A percentile compares a stretch with the other conserved stretches of the same genome.
phyloP scores from a whole-genome alignment of 2,888 invertebrate genomes.

The Tholera decimalis region DNA sequence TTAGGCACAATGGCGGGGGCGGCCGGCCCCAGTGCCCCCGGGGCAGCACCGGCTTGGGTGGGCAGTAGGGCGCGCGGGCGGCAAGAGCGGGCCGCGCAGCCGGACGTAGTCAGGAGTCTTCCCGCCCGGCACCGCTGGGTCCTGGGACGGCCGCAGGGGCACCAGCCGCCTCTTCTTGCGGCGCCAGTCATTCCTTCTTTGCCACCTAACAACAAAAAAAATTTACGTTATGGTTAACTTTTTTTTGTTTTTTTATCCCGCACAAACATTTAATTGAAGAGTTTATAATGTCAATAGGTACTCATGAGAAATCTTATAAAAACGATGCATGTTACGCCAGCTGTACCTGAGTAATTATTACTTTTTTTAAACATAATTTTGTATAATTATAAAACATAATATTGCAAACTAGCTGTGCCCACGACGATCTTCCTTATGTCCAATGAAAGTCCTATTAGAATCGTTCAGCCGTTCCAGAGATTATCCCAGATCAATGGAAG shows the following conservation, averaged over 20 bases:
- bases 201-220: constrained; percentile 12
- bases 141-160: constrained; percentile 70
- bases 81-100: constrained; percentile 72
- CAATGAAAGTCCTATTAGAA: no score
- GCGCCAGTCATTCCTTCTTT: constrained; percentile 13
- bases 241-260: no score
- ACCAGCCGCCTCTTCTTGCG: constrained; percentile 84
- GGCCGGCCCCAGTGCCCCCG: constrained; percentile 89
- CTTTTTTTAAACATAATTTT: no score
- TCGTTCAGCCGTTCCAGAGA: no score
- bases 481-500: no score
- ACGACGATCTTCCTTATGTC: no score
- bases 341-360: not conserved
- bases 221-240: not conserved
- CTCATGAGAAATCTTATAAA: no score
- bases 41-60: constrained; percentile 91
- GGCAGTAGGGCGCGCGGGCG: constrained; percentile 1
- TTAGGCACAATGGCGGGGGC: constrained; percentile 14
- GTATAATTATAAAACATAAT: no score
- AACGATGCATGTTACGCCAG: not conserved
- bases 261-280: no score
- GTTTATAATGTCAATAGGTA: no score
- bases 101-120: constrained; percentile 98
- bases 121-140: constrained; percentile 93
- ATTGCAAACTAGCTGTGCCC: no score